These are phyloP conservation scores for Melanerpes aurifrons DNA, from an alignment of 2,113 vertebrate species.

Conservation along the genomic window DNA sequence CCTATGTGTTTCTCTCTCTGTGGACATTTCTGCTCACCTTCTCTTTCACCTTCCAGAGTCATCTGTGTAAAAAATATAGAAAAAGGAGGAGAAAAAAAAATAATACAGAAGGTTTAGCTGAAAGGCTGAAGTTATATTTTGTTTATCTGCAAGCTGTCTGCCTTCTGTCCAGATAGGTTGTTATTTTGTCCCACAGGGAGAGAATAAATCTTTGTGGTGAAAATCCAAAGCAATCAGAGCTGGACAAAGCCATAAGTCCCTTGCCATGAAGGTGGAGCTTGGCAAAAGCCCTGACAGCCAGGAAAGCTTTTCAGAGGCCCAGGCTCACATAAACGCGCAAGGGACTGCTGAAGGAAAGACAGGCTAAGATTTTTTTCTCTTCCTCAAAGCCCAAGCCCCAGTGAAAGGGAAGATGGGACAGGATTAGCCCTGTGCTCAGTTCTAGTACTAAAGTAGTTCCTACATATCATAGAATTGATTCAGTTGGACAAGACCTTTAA, in stretches of 20 bases:
- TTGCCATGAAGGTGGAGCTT: not conserved
- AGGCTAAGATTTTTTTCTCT: not conserved
- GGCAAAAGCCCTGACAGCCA: not conserved
- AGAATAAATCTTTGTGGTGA: not conserved
- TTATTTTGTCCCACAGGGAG: not conserved
- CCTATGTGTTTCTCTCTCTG: not conserved
- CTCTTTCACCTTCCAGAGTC: not conserved
- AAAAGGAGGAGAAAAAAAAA: not conserved
- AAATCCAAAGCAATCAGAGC: not conserved
- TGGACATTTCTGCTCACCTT: not conserved
- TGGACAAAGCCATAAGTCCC: not conserved
- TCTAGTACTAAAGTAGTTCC: not conserved
- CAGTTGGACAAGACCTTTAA: too few species aligned
- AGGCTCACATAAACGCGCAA: not conserved
- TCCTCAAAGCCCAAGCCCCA: not conserved
- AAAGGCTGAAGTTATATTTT: slow-evolving; percentile 1
- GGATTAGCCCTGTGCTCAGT: not conserved
- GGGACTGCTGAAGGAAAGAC: not conserved
- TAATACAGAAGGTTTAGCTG: not conserved
- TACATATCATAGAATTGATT: too few species aligned
- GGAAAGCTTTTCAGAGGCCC: not conserved
- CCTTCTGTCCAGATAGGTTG: not conserved
- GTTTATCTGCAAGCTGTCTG: slow-evolving; percentile 12
- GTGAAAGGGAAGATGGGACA: not conserved
- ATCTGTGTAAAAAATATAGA: not conserved